phyloP scores from a whole-genome alignment of 2,797 vertebrate species.

The Danio kyathit region DNA sequence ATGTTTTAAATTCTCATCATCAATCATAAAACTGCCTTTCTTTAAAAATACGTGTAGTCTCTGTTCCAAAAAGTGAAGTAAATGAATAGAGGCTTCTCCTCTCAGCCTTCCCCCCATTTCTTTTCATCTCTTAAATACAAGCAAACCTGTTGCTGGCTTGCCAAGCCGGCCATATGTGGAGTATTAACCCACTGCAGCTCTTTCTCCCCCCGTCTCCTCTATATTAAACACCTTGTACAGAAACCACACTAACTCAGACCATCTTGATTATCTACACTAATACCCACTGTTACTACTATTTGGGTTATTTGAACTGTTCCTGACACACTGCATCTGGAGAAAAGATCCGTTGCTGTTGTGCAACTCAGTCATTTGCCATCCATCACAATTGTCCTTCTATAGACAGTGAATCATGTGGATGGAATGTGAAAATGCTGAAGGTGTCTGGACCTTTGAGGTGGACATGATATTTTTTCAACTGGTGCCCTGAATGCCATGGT shows the following conservation, averaged over 20 bases:
- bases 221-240: conserved; percentile 37
- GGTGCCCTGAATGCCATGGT: neutral
- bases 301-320: neutral
- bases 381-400: neutral
- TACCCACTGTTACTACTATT: neutral
- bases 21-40: neutral
- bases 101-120: conserved; percentile 8
- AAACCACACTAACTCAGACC: conserved; percentile 11
- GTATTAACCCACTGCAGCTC: conserved; percentile 48
- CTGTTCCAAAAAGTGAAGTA: neutral
- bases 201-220: conserved; percentile 4
- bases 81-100: conserved; percentile 10
- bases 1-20: conserved; percentile 10
- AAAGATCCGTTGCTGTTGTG: neutral
- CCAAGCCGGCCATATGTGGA: conserved; percentile 58
- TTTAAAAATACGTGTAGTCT: neutral
- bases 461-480: neutral
- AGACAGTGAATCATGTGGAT: conserved; percentile 34
- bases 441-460: conserved; percentile 8
- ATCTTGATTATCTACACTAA: neutral
- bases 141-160: conserved; percentile 50
- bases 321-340: conserved; percentile 2
- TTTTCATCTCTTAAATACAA: conserved; percentile 54
- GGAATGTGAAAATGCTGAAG: conserved; percentile 25
- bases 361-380: neutral